Base-by-base conservation (phyloP, 2,797 vertebrate species). In the Gymnothorax javanicus region DNA sequence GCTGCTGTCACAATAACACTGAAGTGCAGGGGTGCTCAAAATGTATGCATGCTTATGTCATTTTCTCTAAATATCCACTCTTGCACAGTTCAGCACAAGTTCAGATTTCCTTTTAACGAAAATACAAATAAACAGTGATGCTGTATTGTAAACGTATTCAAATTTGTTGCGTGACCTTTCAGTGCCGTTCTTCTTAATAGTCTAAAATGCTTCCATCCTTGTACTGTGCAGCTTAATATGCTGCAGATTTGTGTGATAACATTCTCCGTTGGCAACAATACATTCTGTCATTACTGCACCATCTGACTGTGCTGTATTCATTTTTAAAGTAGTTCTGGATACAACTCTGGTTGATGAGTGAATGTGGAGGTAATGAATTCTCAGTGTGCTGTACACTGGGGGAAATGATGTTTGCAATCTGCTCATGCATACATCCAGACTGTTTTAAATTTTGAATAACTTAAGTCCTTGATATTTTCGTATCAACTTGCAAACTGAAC, bases 371-470 rank as follows among this genome's bases (percentile, higher is more conserved):
- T n/a, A 67, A 1, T 67, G 64, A 1, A 43, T 12, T 33, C 33
- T 3, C 27, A 15, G 71, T 73, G 25, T 73, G 7, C 27, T 58
- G 12, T 56, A 17, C 85, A 59, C 69, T 79, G 33, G 12, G n/a
- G 58, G 23, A 43, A 79, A 71, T 27, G n/a, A 77, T 56, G 59
- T 7, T 2, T 69, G 50, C 64, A 86, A 59, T 58, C 85, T 86
- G 57, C 85, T 86, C 85, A 33, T 27, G 85, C 25, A 71, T 85
- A 13, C 4, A 3, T 25, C 2, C 79, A 77, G 71, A 52, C 69
- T 86, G 13, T 50, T 79, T 73, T 67, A 20, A 67, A 67, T 85
- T 75, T 71, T 85, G 25, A 71, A 75, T 85, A 85, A 58, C 57
- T 52, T 54, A 1, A n/a, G 64, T n/a, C 23, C 25, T 17, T 64